Percentiles rank a stretch among this genome's conserved stretches.
These are phyloP conservation scores for Rhincodon typus DNA, from an alignment of 2,797 vertebrate species.

Conservation along the genomic window DNA sequence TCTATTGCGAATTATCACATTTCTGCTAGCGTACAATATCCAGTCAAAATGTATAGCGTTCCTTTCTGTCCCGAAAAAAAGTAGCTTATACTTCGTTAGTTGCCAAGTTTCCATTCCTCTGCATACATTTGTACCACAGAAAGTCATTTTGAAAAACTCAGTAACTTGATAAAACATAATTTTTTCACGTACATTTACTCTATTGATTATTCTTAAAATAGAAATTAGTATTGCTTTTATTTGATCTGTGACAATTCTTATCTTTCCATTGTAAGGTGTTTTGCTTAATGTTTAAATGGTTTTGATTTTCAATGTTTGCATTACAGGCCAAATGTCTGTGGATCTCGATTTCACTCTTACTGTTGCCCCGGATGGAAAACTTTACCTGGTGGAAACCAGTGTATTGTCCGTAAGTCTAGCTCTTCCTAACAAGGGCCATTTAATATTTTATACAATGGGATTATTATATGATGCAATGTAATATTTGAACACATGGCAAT, in stretches of 20 bases:
- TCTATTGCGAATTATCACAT: neutral
- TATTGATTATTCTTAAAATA: neutral
- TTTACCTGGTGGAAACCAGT: conserved; percentile 63
- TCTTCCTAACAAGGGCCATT: neutral
- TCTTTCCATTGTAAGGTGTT: neutral
- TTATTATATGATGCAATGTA: conserved; percentile 39
- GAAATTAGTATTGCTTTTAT: neutral
- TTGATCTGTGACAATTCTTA: neutral
- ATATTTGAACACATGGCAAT: conserved; percentile 36
- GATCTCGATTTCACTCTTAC: conserved; percentile 64
- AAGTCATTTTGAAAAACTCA: neutral
- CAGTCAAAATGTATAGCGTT: neutral
- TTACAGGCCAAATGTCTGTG: conserved; percentile 66
- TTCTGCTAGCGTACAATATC: neutral
- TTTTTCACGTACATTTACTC: neutral
- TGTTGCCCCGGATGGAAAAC: conserved; percentile 70
- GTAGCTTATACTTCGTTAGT: neutral
- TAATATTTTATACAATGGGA: neutral
- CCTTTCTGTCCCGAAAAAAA: conserved; percentile 6
- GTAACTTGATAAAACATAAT: conserved; percentile 3
- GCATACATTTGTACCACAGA: neutral
- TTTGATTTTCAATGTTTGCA: conserved; percentile 39
- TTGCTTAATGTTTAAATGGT: conserved; percentile 7
- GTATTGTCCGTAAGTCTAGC: conserved; percentile 66
- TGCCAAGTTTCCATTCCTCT: neutral